phyloP scores from a whole-genome alignment of 2,797 vertebrate species.

The Hoplostethus mediterraneus region DNA sequence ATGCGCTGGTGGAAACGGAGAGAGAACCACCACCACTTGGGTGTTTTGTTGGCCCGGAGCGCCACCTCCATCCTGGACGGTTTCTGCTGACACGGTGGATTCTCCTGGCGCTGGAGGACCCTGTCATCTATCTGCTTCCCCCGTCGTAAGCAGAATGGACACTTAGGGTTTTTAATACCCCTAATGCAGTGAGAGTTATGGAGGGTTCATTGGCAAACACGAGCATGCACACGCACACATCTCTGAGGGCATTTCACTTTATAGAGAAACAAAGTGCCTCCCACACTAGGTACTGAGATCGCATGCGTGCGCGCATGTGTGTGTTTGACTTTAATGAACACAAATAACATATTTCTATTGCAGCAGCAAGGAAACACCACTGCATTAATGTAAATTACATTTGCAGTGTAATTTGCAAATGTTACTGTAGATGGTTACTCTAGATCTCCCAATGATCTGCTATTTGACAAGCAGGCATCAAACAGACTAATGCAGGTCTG shows the following conservation, averaged over 20 bases:
- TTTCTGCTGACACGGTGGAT: conserved; percentile 66
- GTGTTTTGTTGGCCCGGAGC: conserved; percentile 22
- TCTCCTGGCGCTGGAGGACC: conserved; percentile 55
- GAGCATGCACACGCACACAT: conserved; percentile 1
- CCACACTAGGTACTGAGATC: not conserved
- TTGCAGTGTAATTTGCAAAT: no score
- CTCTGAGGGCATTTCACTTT: no score
- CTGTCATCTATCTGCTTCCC: conserved; percentile 60
- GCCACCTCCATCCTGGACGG: conserved; percentile 23
- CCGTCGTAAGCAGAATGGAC: conserved; percentile 63
- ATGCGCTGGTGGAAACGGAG: conserved; percentile 24
- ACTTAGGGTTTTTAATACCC: conserved; percentile 68
- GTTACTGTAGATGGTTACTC: no score
- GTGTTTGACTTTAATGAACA: conserved; percentile 7
- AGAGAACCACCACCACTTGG: conserved; percentile 21
- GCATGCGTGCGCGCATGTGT: no score
- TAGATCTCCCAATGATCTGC: no score
- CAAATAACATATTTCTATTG: not conserved
- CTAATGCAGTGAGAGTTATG: conserved; percentile 71
- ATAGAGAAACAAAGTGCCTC: conserved; percentile 1
- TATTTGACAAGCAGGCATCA: no score
- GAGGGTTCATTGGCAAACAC: conserved; percentile 50
- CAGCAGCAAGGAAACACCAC: no score
- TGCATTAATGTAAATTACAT: no score
- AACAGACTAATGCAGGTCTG: no score